These are phyloP conservation scores for Brachycybe producta DNA, from an alignment of 2,888 invertebrate genomes.

Conservation along the genomic window DNA sequence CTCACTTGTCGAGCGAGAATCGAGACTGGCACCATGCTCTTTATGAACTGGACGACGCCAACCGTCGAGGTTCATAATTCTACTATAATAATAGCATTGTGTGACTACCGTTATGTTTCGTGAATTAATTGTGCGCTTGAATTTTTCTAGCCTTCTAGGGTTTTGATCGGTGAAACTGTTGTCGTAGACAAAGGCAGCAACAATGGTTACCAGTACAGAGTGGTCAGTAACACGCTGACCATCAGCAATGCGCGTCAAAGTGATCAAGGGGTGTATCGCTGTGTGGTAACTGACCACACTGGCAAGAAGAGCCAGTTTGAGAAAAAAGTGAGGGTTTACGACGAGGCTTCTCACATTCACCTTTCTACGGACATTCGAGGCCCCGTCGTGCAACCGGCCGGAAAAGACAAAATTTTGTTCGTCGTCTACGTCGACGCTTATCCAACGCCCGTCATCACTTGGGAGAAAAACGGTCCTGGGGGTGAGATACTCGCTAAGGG, in stretches of 20 bases:
- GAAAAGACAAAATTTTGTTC: conserved; percentile 7
- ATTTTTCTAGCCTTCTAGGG: conserved; percentile 14
- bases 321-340: conserved; percentile 19
- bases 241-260: conserved; percentile 11
- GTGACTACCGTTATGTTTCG: background rate
- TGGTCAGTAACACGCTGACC: conserved; percentile 17
- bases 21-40: conserved; percentile 23
- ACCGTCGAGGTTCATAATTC: conserved; percentile 14
- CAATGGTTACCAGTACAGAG: conserved; percentile 12
- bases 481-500: conserved; percentile 10
- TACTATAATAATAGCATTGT: background rate
- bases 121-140: background rate
- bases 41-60: conserved; percentile 24
- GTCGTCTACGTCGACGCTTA: conserved; percentile 17
- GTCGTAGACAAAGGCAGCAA: conserved; percentile 9
- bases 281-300: conserved; percentile 19
- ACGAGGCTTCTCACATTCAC: conserved; percentile 16
- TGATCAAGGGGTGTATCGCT: conserved; percentile 19
- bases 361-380: conserved; percentile 14
- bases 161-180: conserved; percentile 3
- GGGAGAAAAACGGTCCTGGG: conserved; percentile 14
- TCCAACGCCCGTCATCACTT: conserved; percentile 15
- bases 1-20: conserved; percentile 24
- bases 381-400: conserved; percentile 3
- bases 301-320: conserved; percentile 11